A percentile compares a stretch with the other conserved stretches of the same genome.
phyloP scores from a whole-genome alignment of 2,113 vertebrate species.

The Colossoma macropomum region DNA sequence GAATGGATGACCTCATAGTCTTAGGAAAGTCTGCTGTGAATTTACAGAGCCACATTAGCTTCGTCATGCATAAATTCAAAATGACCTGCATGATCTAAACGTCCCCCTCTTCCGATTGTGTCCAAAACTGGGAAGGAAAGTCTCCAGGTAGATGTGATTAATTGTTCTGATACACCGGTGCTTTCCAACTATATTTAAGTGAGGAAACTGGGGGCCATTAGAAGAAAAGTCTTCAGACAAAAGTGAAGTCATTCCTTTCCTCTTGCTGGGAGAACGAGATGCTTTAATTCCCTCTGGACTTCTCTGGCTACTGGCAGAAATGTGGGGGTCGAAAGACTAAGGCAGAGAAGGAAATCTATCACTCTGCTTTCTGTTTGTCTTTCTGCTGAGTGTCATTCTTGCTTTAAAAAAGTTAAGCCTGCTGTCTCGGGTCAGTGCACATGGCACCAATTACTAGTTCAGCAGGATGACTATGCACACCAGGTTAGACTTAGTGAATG shows the following conservation, averaged over 20 bases:
- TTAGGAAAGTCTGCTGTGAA: neutral
- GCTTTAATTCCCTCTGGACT: slow-evolving; percentile 34
- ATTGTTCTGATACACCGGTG: slow-evolving; percentile 5
- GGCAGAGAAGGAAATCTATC: slow-evolving; percentile 58
- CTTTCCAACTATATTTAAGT: slow-evolving; percentile 16
- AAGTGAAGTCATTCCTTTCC: slow-evolving; percentile 47
- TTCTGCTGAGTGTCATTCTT: slow-evolving; percentile 48
- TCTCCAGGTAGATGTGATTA: neutral
- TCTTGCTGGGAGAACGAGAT: slow-evolving; percentile 41
- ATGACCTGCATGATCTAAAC: slow-evolving; percentile 7
- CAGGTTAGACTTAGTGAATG: slow-evolving; percentile 40
- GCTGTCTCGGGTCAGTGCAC: slow-evolving; percentile 55
- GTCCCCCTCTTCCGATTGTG: slow-evolving; percentile 3
- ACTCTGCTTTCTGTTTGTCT: slow-evolving; percentile 49
- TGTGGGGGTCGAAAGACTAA: slow-evolving; percentile 35
- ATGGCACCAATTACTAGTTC: slow-evolving; percentile 45
- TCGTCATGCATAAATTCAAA: neutral
- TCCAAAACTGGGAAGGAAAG: slow-evolving; percentile 25
- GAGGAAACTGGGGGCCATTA: slow-evolving; percentile 2
- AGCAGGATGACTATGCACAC: slow-evolving; percentile 54
- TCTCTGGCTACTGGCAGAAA: slow-evolving; percentile 52
- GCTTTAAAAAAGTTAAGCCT: slow-evolving; percentile 47
- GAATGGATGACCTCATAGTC: neutral
- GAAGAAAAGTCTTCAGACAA: slow-evolving; percentile 19
- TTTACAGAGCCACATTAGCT: neutral